Base-by-base conservation (phyloP, 2,797 vertebrate species). In the Chelon labrosus region DNA sequence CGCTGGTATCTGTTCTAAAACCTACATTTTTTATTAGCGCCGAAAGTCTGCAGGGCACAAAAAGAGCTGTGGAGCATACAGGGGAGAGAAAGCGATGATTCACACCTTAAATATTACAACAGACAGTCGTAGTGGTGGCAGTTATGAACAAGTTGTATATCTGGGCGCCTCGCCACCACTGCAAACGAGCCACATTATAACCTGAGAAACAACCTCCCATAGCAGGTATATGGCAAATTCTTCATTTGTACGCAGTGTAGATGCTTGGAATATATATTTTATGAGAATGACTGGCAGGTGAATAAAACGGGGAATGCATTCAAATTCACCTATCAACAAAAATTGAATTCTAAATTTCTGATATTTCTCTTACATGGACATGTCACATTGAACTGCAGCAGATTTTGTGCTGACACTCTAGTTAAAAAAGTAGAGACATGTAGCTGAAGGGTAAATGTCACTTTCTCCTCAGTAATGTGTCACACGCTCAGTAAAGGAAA, bases 401-500 rank as follows among this genome's bases (percentile, higher is more conserved):
- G 17, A 51, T 68, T 71, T 57, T 60, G 31, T 70, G 49, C 55
- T 60, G 54, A 58, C 42, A 38, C 55, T 54, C 31, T 77, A 75
- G 72, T 88, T 88, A 80, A 71, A 73, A 62, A 73, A 69, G 63
- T 65, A 47, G 35, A 79, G 70, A 77, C 27, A 73, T 67, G 55
- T 68, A 82, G 80, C 83, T 85, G 65, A 78, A 77, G 83, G 81
- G 35, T 55, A 83, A 79, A 87, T 80, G 79, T 75, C 78, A 77
- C 41, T 78, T 77, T 77, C 76, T 52, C 57, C 54, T 31, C 52
- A 38, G 47, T 74, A 80, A 80, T 79, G 78, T 86, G 85, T 84
- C 79, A 83, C 58, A 53, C 77, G 51, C 72, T 73, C 75, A 52
- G 61, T 77, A 64, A 79, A 75, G 55, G 66, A 85, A 85, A 85